Base-by-base conservation (phyloP, 2,888 invertebrate species). In the Coronaproctus castanopsis region DNA sequence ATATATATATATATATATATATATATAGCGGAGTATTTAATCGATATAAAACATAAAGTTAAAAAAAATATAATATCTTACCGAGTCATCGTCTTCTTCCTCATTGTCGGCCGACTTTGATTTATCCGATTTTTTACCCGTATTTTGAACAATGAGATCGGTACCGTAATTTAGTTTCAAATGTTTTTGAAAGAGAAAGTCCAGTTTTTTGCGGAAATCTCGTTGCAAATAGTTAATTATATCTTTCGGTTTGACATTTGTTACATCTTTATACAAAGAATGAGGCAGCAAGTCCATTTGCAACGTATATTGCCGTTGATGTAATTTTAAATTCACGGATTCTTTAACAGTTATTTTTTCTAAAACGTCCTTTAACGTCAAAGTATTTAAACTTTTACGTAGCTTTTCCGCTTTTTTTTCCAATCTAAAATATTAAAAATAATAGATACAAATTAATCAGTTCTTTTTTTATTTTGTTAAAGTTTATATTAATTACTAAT, bases 341-440 rank as follows among this genome's bases (percentile, higher is more conserved):
- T 80, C 77, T 22, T 74, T 71, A 0, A 86, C 78, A 57, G 79
- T 75, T 2, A 87, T 77, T 64, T 78, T 80, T 70, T 87, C 81
- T 57, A 93, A 71, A 10, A 93, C 81, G 72, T 93, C 83, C 1
- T 81, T 76, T 2, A 96, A 74, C 0, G 82, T 81, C 0, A 93
- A 87, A 65, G 80, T 79, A 55, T 85, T 89, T 48, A 97, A 74
- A 66, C 79, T 80, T 57, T 81, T 77, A 60, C 83, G 76, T 18
- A 95, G 70, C 61, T 76, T 78, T 62, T 87, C 83, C 0, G 88
- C 82, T 61, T 74, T 72, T 18, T 73, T 73, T 52, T 74, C 71
- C 2, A 79, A 66, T 66, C 79, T 77, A 52, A 23, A 61, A 53
- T 56, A 21, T 36, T 36, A 56, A 54, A 24, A 55, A 52, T 48